Base-by-base conservation (phyloP, 2,113 vertebrate genomes). In the Oncorhynchus keta region DNA sequence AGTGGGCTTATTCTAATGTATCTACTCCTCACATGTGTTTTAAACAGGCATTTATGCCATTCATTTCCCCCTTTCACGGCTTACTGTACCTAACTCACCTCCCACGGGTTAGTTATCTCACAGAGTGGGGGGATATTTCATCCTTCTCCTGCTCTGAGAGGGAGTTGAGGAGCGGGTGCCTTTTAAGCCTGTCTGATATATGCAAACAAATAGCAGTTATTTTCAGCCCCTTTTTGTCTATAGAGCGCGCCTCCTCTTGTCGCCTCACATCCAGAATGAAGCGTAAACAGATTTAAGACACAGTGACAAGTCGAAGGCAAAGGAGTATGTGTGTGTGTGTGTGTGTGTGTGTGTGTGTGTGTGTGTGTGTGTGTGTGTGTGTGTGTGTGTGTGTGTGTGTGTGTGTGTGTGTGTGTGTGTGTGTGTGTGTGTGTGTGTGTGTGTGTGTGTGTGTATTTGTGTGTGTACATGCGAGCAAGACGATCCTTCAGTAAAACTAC, bases 181-280 rank as follows among this genome's bases (percentile, higher is more conserved):
- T 83, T 80, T 80, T 82, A 87, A 90, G 70, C 67, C 57, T 68
- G 70, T 75, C 79, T 74, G 69, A 78, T 84, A 87, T 76, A 86
- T 84, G 79, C 78, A 74, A 57, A 82, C 76, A 86, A 74, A 55
- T 14, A 16, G 51, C 14, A 18, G 51, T 18, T 55, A 14, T 55
- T 55, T 55, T 55, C 70, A 75, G 45, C 72, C 77, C 67, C 78
- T 80, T 80, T 75, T 86, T 75, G 83, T 83, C 79, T 79, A 75
- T 14, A 75, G 82, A 74, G 64, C 13, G 11, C 13, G 26, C 64
- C 64, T 30, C 22, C 16, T 5, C 65, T 20, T 35, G 65, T 55
- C 16, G 59, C n/a, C 59, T 62, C n/a, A 62, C 59, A 62, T 22
- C 28, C 66, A 55, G 20, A 67, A 78, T 80, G 71, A 70, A 79